Conservation (phyloP, 2,888 invertebrate genomes). For the Atrina japonica region DNA sequence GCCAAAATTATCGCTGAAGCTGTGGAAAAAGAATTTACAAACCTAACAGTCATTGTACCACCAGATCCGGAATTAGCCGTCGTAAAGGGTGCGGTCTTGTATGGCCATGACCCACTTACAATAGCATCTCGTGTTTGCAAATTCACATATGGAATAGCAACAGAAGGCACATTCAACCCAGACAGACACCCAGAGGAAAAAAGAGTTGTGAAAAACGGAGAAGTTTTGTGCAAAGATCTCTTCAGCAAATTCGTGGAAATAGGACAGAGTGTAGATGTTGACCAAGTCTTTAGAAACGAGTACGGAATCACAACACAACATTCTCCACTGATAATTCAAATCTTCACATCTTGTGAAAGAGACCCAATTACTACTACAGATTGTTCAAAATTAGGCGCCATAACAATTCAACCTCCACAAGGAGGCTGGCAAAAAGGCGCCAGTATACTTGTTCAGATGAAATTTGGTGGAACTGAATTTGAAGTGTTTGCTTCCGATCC, state of each 20-base stretch:
- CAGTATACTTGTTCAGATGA: conserved; percentile 33
- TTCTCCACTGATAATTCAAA: conserved; percentile 29
- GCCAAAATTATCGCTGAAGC: conserved; percentile 24
- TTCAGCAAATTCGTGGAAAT: conserved; percentile 44
- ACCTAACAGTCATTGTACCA: conserved; percentile 25
- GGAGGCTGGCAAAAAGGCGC: conserved; percentile 43
- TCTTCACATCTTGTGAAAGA: conserved; percentile 34
- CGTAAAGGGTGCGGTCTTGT: conserved; percentile 35
- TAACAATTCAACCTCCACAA: conserved; percentile 35
- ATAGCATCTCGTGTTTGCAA: conserved; percentile 36
- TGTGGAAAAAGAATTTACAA: conserved; percentile 19
- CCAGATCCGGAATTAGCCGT: conserved; percentile 27
- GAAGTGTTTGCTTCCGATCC: conserved; percentile 40
- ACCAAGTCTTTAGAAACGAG: conserved; percentile 11
- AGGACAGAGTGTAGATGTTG: conserved; percentile 31
- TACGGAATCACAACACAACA: conserved; percentile 34
- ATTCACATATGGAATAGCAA: conserved; percentile 35
- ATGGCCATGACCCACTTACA: conserved; percentile 25
- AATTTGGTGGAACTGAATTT: conserved; percentile 48
- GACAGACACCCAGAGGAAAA: conserved; percentile 40
- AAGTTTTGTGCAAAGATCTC: conserved; percentile 36
- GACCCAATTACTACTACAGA: conserved; percentile 43
- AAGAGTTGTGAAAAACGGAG: conserved; percentile 11
- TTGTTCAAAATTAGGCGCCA: conserved; percentile 38
- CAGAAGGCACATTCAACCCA: conserved; percentile 22